phyloP scores from a whole-genome alignment of 2,113 vertebrate species.

The Silurus meridionalis region DNA sequence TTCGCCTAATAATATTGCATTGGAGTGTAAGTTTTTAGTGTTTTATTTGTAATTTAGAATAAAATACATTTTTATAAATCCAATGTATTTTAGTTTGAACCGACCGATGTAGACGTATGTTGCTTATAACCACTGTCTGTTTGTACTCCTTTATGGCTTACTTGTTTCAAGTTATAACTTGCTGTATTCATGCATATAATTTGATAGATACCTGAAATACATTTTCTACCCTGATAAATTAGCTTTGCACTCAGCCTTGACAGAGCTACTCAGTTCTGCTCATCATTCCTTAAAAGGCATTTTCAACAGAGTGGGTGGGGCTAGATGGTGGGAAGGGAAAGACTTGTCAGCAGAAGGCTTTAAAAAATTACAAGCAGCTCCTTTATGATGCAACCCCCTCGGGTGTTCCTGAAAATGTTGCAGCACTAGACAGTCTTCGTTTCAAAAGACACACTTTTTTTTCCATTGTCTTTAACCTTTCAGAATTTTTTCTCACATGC shows the following conservation, averaged over 20 bases:
- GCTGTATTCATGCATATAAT: neutral
- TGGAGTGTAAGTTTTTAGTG: neutral
- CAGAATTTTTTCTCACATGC: neutral
- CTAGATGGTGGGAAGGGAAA: neutral
- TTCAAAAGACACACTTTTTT: neutral
- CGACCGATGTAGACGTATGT: too few species aligned
- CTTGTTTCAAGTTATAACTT: neutral
- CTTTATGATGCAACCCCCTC: conserved; percentile 6
- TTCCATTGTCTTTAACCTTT: neutral
- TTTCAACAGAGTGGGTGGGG: neutral
- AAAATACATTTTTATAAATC: neutral
- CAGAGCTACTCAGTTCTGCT: neutral
- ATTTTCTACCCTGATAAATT: neutral
- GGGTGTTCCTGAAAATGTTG: conserved; percentile 17
- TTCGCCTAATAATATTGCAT: neutral
- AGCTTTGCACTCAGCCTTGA: neutral
- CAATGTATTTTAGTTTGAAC: neutral
- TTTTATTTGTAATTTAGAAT: conserved; percentile 5
- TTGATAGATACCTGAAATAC: neutral
- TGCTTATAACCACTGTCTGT: neutral
- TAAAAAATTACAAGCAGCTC: neutral
- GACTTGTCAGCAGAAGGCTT: neutral
- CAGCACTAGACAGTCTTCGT: neutral
- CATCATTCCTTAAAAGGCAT: neutral
- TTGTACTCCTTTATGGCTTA: neutral